Base-by-base conservation (phyloP, 2,888 invertebrate species). In the Cecidostiba fungosa region DNA sequence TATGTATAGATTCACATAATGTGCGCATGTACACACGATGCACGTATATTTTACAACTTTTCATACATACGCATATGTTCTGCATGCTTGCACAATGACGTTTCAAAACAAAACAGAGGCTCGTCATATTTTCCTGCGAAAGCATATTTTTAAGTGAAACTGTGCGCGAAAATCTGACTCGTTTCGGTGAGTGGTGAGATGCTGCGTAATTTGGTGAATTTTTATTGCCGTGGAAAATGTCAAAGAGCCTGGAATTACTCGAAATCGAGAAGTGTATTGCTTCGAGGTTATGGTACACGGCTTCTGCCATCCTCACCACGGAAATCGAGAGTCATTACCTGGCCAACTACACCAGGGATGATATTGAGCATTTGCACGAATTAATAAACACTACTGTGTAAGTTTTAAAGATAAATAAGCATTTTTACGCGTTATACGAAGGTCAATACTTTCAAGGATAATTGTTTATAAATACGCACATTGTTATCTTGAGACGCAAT, bases 271-370 rank as follows among this genome's bases (percentile, higher is more conserved):
- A 91, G 82, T 92, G 88, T 78, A 89, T 92, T 74, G 83, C 82
- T 72, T 91, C 92, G 77, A 90, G 90, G 89, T 91, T 92, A 85
- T 92, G 91, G 92, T 92, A 91, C 77, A 91, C 92, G n/a, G 89
- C 92, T 47, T 89, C 88, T 76, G 86, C 87, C 78, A 80, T 91
- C 88, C 88, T 89, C 36, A 86, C 86, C 19, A 86, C 73, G 29
- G 88, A 89, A 85, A 86, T 66, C 32, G 70, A 85, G 23, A 87
- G n/a, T 43, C 29, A 84, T 32, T 78, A 69, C 79, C 66, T 80
- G 19, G 73, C 80, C 6, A 85, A 85, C 69, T 88, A 85, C 69
- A 83, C 86, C 23, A 72, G 36, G 29, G 85, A 87, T 36, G 82
- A 88, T 29, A 86, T 89, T 26, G 78, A 86, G 14, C 82, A 82